These are phyloP conservation scores for Tetramorium bicarinatum DNA, from an alignment of 2,888 invertebrate species.

Conservation along the genomic window DNA sequence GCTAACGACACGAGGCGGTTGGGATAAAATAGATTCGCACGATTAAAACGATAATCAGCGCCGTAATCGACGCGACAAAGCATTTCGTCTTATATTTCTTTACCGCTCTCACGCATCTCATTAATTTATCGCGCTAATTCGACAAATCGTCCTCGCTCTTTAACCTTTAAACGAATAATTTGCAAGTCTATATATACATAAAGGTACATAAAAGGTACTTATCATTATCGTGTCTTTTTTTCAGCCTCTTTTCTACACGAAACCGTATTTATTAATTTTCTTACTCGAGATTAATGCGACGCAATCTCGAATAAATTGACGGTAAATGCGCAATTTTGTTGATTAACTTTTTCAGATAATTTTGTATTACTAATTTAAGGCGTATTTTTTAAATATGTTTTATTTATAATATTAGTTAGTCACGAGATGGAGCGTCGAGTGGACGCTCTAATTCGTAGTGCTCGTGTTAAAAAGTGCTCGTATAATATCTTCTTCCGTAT, in stretches of 20 bases:
- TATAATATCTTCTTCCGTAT: slow-evolving; percentile 15
- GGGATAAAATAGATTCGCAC: slow-evolving; percentile 55
- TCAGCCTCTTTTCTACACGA: too few species aligned
- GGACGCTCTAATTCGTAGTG: slow-evolving; percentile 31
- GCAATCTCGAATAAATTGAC: not conserved
- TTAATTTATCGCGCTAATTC: slow-evolving; percentile 24
- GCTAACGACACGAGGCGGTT: slow-evolving; percentile 63
- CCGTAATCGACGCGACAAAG: slow-evolving; percentile 26
- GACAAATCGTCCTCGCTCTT: slow-evolving; percentile 6
- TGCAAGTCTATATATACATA: not conserved
- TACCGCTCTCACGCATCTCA: slow-evolving; percentile 1
- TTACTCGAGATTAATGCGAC: not conserved
- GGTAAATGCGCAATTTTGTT: not conserved
- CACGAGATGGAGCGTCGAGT: not conserved
- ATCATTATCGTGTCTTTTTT: not conserved
- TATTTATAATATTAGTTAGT: not conserved
- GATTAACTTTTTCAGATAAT: not conserved
- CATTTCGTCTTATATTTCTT: not conserved
- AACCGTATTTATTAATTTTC: not conserved
- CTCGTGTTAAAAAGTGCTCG: slow-evolving; percentile 20
- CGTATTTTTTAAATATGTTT: not conserved
- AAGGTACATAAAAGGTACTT: not conserved
- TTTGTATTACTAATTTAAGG: not conserved
- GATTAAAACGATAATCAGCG: slow-evolving; percentile 40
- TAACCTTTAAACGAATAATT: not conserved